Evolutionary conservation across 2,797 vertebrate genomes (phyloP), one percentile per base, ranked within the genome.

Genomic region (Pogonophryne albipinna): DNA sequence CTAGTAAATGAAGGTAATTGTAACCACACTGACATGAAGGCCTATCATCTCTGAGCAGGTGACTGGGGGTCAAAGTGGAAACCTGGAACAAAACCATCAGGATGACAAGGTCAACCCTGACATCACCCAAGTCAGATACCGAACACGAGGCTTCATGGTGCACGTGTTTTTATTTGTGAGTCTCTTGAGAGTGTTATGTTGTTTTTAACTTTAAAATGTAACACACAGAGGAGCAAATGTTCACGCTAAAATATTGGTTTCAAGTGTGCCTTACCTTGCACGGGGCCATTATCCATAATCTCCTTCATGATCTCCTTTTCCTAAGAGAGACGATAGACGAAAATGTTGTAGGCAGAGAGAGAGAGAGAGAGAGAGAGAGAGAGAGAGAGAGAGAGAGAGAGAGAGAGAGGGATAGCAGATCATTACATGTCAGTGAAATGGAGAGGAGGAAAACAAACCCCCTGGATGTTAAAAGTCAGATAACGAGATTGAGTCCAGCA

Each of bases 231-330:
- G 31, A 72, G 67, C 6, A 71, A 59, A 78, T 58, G 8, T 50
- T 82, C 17, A 63, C 41, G 44, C 3, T 13, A 44, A 53, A 31
- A 57, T 56, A 16, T 50, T 15, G 53, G 57, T 56, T 57, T 56
- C 19, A 69, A 47, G 4, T 57, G 62, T 3, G 3, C 15, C 34
- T 91, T 91, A 99, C 98, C 98, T 97, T 99, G 98, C 79, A 99
- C 98, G 0, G 98, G 98, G 45, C 98, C 98, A 0, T 99, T 99
- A 89, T 98, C 96, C 96, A 97, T 92, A 78, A 99, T 93, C 90
- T 99, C 98, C 88, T 99, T 99, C 98, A 98, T 99, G 85, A 99
- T 98, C 87, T 99, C 98, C 82, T 97, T 97, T 85, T 98, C 97
- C 98, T 99, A 67, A 72, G 31, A 80, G 89, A 86, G 71, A 61